Evolutionary conservation across 2,797 vertebrate species (phyloP), one percentile per base, ranked within the genome.

Genomic region (Epinephelus awoara): DNA sequence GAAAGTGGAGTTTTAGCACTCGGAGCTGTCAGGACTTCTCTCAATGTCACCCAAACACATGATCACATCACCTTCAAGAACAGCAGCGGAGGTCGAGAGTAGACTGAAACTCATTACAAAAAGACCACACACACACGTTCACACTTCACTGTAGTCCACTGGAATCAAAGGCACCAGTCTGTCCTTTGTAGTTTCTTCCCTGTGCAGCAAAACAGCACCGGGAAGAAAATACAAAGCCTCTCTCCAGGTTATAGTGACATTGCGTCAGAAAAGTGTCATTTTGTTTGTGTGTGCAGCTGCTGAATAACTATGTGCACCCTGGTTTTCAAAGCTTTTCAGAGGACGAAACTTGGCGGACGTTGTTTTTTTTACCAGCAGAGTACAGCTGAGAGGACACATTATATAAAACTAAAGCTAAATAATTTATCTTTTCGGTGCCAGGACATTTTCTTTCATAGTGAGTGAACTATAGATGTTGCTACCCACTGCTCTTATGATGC

Each of bases 201-300:
- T 21, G 23, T 67, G 85, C 80, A 40, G 83, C 59, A 25, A 73
- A 80, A 74, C 68, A 21, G 67, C 46, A 10, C 10, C 0, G 38
- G 5, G 47, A 67, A 42, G 29, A 54, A 68, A 74, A 58, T 6
- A 47, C 70, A 78, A 76, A 75, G 59, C 49, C 10, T 54, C 40
- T 80, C 75, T 67, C 49, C 57, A 78, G 85, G 79, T 82, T 81
- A 67, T 80, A 4, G 62, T 87, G 86, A 86, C 84, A 81, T 79
- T 83, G 79, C 68, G 25, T 86, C 77, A 79, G 72, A 34, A 69
- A 73, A 74, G 47, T 80, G 40, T 75, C 5, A 23, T 67, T 67
- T 65, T 75, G 56, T 86, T 72, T 57, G 72, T 55, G 59, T 68
- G 56, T 78, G 82, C 74, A 18, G 68, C 61, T 58, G 51, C 72